Base-by-base conservation (phyloP, 2,113 vertebrate genomes). In the Pandion haliaetus region DNA sequence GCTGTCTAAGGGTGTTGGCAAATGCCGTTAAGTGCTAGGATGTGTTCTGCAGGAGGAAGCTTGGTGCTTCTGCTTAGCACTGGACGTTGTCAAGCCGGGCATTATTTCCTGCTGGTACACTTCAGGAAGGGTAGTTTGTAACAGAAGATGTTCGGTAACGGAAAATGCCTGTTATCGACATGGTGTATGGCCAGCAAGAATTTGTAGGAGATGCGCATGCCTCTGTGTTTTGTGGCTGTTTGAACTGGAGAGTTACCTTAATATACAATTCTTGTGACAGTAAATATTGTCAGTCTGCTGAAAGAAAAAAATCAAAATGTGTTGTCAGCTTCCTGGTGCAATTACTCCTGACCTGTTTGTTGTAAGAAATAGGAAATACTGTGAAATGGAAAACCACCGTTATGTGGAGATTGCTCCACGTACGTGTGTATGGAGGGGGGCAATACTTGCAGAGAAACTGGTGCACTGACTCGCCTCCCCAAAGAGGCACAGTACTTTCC, bases 361-460 rank as follows among this genome's bases (percentile, higher is more conserved):
- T 34, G 73, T 17, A 10, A 65, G 59, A 32, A 36, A 29, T 2
- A 9, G 69, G 73, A 50, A 32, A 16, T n/a, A 2, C 17, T 9
- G 71, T 4, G 76, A 28, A 5, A 42, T 8, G 31, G 77, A 69
- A 40, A 55, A 11, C 21, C 0, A 0, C 5, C 1, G 12, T 2
- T 2, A 0, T 69, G 58, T 29, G 10, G 42, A 40, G 86, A 36
- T 34, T 12, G 40, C 36, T 5, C 40, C 1, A 19, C 6, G 21
- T 55, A 18, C 10, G 11, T 8, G n/a, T 9, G 34, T 28, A 19
- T 4, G 66, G 66, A 40, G 28, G 62, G 83, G 58, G 72, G 29
- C 47, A 4, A 3, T 4, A 1, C 8, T 13, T 7, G 6, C 25
- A 8, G 24, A 79, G 67, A 29, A 66, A 4, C 65, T 57, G 72